Evolutionary conservation across 1,140 invertebrate genomes (phyloP).

Genomic region (Pachyrhynchus sulphureomaculatus): DNA sequence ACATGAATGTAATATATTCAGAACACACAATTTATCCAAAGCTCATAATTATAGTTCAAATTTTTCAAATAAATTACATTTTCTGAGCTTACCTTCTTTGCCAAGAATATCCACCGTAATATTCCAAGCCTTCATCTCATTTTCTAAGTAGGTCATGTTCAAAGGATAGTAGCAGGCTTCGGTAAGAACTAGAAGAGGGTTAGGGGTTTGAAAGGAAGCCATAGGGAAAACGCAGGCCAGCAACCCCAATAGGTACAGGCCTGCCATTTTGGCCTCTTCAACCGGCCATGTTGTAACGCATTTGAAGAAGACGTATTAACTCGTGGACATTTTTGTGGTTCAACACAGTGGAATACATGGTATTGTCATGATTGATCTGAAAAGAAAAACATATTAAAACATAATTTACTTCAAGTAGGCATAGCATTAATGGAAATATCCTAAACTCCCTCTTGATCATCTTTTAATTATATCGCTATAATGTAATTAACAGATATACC

Average conservation of each 20-base stretch:
- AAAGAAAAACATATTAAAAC: no score
- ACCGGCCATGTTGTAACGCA: conserved; percentile 40
- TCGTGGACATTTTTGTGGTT: neutral
- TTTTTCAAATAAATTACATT: no score
- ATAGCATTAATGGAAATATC: no score
- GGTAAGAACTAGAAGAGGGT: conserved; percentile 38
- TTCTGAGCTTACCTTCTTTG: conserved; percentile 42
- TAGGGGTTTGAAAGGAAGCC: conserved; percentile 31
- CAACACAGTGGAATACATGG: neutral
- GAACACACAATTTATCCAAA: no score
- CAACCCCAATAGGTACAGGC: conserved; percentile 46
- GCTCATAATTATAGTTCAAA: no score
- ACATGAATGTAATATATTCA: no score
- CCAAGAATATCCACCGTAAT: conserved; percentile 31
- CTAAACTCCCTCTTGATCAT: no score
- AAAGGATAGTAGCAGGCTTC: conserved; percentile 42
- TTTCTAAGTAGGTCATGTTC: conserved; percentile 37
- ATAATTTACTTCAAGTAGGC: no score
- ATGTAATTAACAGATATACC: no score
- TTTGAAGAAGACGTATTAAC: neutral
- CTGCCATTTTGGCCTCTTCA: conserved; percentile 47
- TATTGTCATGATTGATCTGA: neutral
- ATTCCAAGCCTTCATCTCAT: conserved; percentile 33
- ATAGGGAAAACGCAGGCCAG: conserved; percentile 42
- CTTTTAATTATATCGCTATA: no score